Evolutionary conservation across 92 coral and sea anemone genomes (phyloP).

Genomic region (Umimayanthus kanabou): DNA sequence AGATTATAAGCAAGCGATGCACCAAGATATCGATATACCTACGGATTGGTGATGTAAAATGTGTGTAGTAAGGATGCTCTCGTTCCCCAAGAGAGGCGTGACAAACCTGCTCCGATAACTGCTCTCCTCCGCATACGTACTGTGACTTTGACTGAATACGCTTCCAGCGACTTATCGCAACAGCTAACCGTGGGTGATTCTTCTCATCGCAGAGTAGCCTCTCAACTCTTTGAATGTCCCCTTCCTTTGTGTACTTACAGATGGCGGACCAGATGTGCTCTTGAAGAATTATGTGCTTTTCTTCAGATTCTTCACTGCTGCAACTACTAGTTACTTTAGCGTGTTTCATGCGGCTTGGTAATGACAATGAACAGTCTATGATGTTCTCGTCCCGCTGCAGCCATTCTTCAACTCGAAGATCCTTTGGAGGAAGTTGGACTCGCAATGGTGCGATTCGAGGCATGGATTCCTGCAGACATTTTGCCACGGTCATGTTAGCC

Average conservation of each 20-base stretch:
- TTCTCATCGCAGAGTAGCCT: conserved; percentile 57
- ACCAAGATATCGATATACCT: conserved; percentile 90
- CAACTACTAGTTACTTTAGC: conserved; percentile 14
- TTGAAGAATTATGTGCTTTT: conserved; percentile 41
- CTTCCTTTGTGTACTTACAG: conserved; percentile 21
- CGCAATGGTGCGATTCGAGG: conserved; percentile 63
- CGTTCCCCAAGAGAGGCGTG: conserved; percentile 29
- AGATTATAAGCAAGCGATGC: conserved; percentile 67
- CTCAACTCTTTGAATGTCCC: conserved; percentile 40
- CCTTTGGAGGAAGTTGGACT: conserved; percentile 71
- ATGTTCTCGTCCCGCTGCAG: conserved; percentile 36
- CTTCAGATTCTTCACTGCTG: conserved; percentile 11
- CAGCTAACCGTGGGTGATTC: conserved; percentile 65
- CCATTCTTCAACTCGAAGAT: conserved; percentile 61
- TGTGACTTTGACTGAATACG: conserved; percentile 57
- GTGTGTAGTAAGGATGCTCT: conserved; percentile 61
- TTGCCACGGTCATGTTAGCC: conserved; percentile 66
- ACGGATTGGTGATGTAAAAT: conserved; percentile 93
- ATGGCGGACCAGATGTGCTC: conserved; percentile 53
- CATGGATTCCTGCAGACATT: conserved; percentile 29
- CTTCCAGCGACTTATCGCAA: conserved; percentile 60
- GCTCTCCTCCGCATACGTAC: conserved; percentile 49
- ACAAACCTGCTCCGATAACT: not conserved
- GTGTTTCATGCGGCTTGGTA: conserved; percentile 39
- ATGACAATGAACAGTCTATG: conserved; percentile 41